phyloP scores from a whole-genome alignment of 2,113 vertebrate species.

The Erythrolamprus reginae region DNA sequence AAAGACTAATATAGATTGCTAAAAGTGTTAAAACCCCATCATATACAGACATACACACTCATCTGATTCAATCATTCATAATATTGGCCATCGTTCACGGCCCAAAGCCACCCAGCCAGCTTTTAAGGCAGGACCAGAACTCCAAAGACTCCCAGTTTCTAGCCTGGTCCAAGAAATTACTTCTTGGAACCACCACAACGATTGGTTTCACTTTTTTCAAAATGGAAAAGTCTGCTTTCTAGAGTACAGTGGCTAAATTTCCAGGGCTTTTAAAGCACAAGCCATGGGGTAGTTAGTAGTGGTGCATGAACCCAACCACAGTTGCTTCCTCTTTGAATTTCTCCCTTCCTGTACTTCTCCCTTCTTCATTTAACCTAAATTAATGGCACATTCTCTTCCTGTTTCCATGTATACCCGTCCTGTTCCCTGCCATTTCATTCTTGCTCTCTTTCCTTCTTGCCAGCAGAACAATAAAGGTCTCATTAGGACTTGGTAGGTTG shows the following conservation, averaged over 20 bases:
- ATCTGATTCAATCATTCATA: too few species aligned
- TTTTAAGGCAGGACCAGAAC: neutral
- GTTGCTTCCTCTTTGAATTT: constrained; percentile 40
- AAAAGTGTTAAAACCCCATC: too few species aligned
- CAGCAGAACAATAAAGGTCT: constrained; percentile 50
- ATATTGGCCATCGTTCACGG: too few species aligned
- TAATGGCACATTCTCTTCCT: constrained; percentile 9
- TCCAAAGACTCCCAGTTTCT: neutral
- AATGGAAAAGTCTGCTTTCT: neutral
- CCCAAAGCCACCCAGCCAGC: neutral
- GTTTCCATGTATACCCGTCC: constrained; percentile 31
- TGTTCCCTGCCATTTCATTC: neutral
- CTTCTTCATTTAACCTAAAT: constrained; percentile 24
- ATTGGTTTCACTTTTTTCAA: neutral
- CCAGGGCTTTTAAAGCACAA: neutral
- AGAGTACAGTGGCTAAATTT: neutral
- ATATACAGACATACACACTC: too few species aligned
- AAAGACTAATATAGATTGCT: too few species aligned
- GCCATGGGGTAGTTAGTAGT: neutral
- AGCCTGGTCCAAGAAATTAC: neutral
- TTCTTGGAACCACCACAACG: neutral
- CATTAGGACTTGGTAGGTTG: constrained; percentile 47
- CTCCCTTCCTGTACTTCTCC: constrained; percentile 25
- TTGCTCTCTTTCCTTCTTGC: constrained; percentile 36
- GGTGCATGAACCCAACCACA: neutral